phyloP scores from a whole-genome alignment of 2,113 vertebrate genomes.

The Otolemur garnettii region DNA sequence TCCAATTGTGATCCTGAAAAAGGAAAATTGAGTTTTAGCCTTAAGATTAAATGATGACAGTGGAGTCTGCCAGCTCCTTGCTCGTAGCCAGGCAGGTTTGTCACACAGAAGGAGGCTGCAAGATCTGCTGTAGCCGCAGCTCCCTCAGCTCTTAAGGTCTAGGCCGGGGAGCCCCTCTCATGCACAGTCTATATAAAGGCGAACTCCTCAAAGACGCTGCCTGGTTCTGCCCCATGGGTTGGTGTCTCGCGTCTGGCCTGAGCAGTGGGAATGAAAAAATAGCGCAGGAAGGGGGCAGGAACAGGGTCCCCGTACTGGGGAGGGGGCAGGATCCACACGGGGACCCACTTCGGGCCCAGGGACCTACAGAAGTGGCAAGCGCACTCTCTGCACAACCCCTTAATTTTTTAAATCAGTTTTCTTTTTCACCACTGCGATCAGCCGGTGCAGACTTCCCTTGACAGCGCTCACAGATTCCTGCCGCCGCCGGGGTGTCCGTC shows the following conservation, averaged over 20 bases:
- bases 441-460: background rate
- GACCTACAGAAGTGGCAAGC: background rate
- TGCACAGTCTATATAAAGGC: background rate
- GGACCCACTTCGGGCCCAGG: background rate
- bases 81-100: slow-evolving; percentile 69
- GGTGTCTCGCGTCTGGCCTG: background rate
- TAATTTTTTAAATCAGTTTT: background rate
- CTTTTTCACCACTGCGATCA: background rate
- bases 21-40: slow-evolving; percentile 78
- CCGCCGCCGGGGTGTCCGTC: background rate
- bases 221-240: background rate
- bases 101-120: slow-evolving; percentile 52
- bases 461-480: background rate
- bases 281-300: background rate
- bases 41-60: slow-evolving; percentile 78
- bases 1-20: slow-evolving; percentile 70
- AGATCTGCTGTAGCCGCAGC: background rate
- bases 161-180: background rate
- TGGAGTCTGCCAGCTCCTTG: slow-evolving; percentile 73
- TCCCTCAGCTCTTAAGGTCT: slow-evolving; percentile 21
- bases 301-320: background rate
- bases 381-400: accelerated
- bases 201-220: background rate
- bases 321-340: background rate
- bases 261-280: background rate